These are phyloP conservation scores for Drosophila paranaensis DNA, from an alignment of 2,888 invertebrate genomes.

Conservation along the genomic window DNA sequence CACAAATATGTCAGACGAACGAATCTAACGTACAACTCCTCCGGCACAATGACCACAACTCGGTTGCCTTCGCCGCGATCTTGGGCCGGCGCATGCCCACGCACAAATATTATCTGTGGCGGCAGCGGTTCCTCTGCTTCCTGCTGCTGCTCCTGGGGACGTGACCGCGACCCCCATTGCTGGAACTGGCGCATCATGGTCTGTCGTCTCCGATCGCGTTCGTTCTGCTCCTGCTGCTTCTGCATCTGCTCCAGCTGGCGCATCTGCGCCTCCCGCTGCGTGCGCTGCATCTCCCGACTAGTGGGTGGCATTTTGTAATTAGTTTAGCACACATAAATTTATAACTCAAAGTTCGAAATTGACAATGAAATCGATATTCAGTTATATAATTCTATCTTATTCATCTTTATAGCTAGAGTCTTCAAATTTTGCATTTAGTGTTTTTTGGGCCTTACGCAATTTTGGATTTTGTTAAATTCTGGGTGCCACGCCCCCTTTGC, in stretches of 20 bases:
- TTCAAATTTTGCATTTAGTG: no score
- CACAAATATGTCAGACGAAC: constrained; percentile 6
- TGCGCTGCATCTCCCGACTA: not conserved
- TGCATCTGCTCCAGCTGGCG: not conserved
- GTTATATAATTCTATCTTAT: no score
- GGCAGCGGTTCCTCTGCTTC: constrained; percentile 4
- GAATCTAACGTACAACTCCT: not conserved
- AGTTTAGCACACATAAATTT: constrained; percentile 21
- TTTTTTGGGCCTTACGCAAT: no score
- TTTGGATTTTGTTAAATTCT: no score
- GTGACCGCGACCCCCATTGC: not conserved
- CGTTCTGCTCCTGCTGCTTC: not conserved
- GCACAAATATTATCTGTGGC: not conserved
- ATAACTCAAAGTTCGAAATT: not conserved
- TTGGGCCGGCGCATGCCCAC: not conserved
- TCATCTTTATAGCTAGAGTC: no score
- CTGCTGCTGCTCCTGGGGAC: constrained; percentile 3
- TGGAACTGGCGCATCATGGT: not conserved
- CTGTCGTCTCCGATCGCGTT: not conserved
- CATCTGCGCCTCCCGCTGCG: constrained; percentile 1
- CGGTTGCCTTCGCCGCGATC: not conserved
- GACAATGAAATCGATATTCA: constrained; percentile 16
- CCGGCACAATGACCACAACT: constrained; percentile 2
- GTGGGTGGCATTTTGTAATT: constrained; percentile 16
- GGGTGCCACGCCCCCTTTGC: no score